phyloP scores from a whole-genome alignment of 1,140 invertebrate species.

The Agrypnia vestita region DNA sequence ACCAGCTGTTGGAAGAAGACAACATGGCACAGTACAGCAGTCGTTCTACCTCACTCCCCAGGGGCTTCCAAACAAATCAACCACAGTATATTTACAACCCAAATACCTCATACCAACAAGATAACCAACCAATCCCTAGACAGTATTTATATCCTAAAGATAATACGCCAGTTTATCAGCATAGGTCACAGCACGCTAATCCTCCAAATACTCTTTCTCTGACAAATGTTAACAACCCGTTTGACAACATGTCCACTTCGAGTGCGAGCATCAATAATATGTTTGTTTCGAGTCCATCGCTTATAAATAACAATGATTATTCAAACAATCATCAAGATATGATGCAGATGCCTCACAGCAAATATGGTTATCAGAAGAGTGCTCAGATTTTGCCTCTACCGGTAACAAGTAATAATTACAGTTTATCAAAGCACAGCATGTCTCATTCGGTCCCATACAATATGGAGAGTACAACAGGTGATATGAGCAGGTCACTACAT shows the following conservation, averaged over 20 bases:
- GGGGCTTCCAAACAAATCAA: slow-evolving; percentile 62
- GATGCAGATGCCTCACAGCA: slow-evolving; percentile 34
- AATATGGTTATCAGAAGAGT: slow-evolving; percentile 51
- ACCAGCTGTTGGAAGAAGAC: slow-evolving; percentile 75
- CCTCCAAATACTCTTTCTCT: slow-evolving; percentile 58
- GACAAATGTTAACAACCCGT: slow-evolving; percentile 59
- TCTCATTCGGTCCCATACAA: slow-evolving; percentile 49
- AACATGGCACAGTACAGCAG: slow-evolving; percentile 66
- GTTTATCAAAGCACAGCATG: slow-evolving; percentile 46
- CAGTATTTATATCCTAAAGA: slow-evolving; percentile 48
- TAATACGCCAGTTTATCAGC: slow-evolving; percentile 16
- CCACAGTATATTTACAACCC: slow-evolving; percentile 61
- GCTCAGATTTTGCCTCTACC: slow-evolving; percentile 44
- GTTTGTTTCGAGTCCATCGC: slow-evolving; percentile 55
- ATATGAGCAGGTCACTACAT: slow-evolving; percentile 26
- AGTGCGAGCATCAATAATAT: slow-evolving; percentile 53
- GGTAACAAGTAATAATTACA: slow-evolving; percentile 42
- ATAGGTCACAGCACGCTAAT: slow-evolving; percentile 44
- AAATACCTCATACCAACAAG: slow-evolving; percentile 62
- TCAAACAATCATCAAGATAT: slow-evolving; percentile 43
- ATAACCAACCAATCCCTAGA: slow-evolving; percentile 43
- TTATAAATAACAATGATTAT: slow-evolving; percentile 58
- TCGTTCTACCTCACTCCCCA: slow-evolving; percentile 66
- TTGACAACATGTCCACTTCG: slow-evolving; percentile 55
- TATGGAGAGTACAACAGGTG: slow-evolving; percentile 44